Evolutionary conservation across 2,113 vertebrate genomes (phyloP).

Genomic region (Recurvirostra avosetta): DNA sequence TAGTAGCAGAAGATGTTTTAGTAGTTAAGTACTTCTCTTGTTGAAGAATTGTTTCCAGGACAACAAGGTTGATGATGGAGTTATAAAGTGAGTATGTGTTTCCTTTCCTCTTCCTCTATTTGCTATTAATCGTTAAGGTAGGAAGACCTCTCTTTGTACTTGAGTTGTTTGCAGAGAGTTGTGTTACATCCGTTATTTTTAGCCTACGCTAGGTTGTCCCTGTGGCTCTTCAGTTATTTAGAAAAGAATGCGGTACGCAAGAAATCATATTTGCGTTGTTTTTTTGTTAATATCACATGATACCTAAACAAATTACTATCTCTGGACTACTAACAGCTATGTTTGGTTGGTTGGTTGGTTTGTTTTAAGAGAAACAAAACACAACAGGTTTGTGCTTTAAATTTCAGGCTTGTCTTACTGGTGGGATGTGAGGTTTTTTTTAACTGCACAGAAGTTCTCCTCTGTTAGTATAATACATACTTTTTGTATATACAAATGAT

Average conservation of each 20-base stretch:
- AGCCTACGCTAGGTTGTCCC: not conserved
- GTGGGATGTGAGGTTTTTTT: not conserved
- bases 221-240: not conserved
- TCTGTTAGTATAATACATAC: not conserved
- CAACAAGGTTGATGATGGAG: constrained; percentile 24
- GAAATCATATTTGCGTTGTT: accelerated
- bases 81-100: not conserved
- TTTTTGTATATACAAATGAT: not conserved
- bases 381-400: not conserved
- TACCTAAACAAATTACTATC: not conserved
- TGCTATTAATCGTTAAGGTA: not conserved
- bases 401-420: not conserved
- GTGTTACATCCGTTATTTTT: not conserved
- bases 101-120: not conserved
- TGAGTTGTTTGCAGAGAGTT: not conserved
- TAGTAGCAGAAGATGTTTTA: not conserved
- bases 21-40: not conserved
- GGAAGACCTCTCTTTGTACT: not conserved
- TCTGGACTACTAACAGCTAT: not conserved
- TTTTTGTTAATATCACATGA: not conserved
- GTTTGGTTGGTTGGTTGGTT: not conserved
- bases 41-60: constrained; percentile 20
- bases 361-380: not conserved
- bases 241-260: not conserved
- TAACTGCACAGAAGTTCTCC: not conserved